Base-by-base conservation (phyloP, 2,797 vertebrate genomes). In the Paedocypris micromegethes region DNA sequence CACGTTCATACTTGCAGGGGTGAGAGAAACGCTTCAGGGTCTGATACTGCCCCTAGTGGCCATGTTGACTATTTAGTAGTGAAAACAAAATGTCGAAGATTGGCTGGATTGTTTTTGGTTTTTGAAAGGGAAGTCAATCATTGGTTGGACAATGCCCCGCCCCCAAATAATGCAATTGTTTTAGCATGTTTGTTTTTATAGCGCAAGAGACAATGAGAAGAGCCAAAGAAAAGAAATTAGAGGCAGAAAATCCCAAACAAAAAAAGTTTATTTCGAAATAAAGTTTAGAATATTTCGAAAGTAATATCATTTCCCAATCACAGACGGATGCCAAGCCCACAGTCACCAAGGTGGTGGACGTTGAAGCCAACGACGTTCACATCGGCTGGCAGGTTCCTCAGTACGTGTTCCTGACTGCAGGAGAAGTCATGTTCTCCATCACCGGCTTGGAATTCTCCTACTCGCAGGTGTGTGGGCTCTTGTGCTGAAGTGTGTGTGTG, bases 361-460 rank as follows among this genome's bases (percentile, higher is more conserved):
- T 96, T 23, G 70, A 85, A 50, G 86, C 91, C 52, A 95, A 95
- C 81, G 82, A 88, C 9, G 73, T 99, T 44, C 91, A 94, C 72
- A 89, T 99, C 37, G 89, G 85, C 58, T 98, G 93, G 94, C 96
- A 98, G 85, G 77, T 97, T 70, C 96, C 96, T 2, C 96, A 98
- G 23, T 99, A 99, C 9, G 69, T 83, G 39, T 67, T 98, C 50
- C 82, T 97, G 5, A 97, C 96, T n/a, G 87, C 85, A 4, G 96
- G 90, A 9, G 96, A 99, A 78, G 94, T 98, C 84, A 94, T 98
- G 94, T 98, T 96, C 85, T 98, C 95, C 73, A 87, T 98, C 80
- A 98, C 95, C 0, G 96, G 96, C 57, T 86, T 99, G 80, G 93
- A 97, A 78, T 98, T 98, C 89, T 98, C 94, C 76, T 98, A 98